Evolutionary conservation across 2,888 invertebrate genomes (phyloP), one percentile per base, ranked within the genome.

Genomic region (Cryptops parisi): DNA sequence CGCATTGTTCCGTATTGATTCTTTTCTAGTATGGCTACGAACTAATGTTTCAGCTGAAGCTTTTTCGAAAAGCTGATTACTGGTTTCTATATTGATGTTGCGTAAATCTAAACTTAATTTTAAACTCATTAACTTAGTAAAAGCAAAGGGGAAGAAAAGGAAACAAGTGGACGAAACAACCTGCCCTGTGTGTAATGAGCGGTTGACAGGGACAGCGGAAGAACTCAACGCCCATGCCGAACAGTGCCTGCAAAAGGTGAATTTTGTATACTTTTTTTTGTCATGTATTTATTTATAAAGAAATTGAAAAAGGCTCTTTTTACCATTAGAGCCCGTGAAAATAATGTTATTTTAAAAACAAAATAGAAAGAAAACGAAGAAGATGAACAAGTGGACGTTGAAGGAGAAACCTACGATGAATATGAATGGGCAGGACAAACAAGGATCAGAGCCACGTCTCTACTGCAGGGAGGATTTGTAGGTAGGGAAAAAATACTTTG

Each of bases 401-500:
- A 72, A 57, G 70, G 68, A 2, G 84, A 75, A 55, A 75, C 71
- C 47, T 81, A 75, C 65, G 84, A 89, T 60, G 89, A 89, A 65
- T 93, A 91, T 68, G 84, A 85, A 65, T 91, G 91, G 91, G 87
- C 89, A 25, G 89, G 89, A 0, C 84, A 90, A 67, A 83, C 84
- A 64, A 72, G 91, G 54, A 65, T 69, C 54, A 61, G 70, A 43
- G 67, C 65, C 22, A 76, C 81, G 0, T 80, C 82, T 2, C 70
- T 87, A 58, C 75, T 84, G 47, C 75, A 77, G 58, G 80, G 81
- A 23, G 78, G 79, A 43, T 76, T 79, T 60, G 72, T 76, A n/a
- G 74, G 75, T 73, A 52, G 62, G 62, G 47, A 38, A n/a, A n/a
- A n/a, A n/a, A n/a, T n/a, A n/a, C n/a, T n/a, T n/a, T n/a, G n/a